Conservation (phyloP, 2,888 invertebrate genomes). For the Platerodrilus igneus region DNA sequence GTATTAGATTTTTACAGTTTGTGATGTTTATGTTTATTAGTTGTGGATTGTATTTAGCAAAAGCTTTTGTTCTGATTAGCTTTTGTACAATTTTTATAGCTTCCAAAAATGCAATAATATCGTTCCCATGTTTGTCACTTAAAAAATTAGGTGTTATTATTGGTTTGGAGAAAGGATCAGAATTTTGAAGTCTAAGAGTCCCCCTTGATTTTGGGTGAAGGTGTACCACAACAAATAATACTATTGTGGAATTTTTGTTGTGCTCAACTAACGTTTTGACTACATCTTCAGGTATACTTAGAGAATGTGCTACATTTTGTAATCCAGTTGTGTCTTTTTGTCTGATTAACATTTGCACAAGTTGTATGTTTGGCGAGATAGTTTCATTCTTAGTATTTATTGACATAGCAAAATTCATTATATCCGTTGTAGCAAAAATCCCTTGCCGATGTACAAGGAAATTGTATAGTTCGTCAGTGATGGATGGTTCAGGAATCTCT, state of each 20-base stretch:
- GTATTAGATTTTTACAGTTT: slow-evolving; percentile 67
- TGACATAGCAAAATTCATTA: slow-evolving; percentile 50
- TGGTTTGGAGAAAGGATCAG: slow-evolving; percentile 83
- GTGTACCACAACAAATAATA: slow-evolving; percentile 83
- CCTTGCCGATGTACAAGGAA: slow-evolving; percentile 53
- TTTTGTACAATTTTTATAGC: slow-evolving; percentile 70
- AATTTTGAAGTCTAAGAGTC: slow-evolving; percentile 67
- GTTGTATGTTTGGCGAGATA: slow-evolving; percentile 57
- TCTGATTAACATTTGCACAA: slow-evolving; percentile 48
- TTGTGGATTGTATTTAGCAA: slow-evolving; percentile 74
- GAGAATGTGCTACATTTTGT: slow-evolving; percentile 1
- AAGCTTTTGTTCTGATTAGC: slow-evolving; percentile 70
- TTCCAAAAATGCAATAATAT: slow-evolving; percentile 74
- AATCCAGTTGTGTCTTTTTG: slow-evolving; percentile 32
- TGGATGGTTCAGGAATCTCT: not conserved
- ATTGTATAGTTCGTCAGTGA: slow-evolving; percentile 37
- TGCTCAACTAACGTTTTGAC: slow-evolving; percentile 61
- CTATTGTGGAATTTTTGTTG: slow-evolving; percentile 72
- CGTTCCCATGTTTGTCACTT: slow-evolving; percentile 64
- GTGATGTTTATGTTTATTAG: slow-evolving; percentile 72
- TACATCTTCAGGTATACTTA: slow-evolving; percentile 17
- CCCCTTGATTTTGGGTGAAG: slow-evolving; percentile 76
- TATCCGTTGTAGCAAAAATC: slow-evolving; percentile 45
- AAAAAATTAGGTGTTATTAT: slow-evolving; percentile 91
- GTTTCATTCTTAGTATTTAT: slow-evolving; percentile 45